These are phyloP conservation scores for Hiodon tergisus DNA, from an alignment of 2,113 vertebrate species.

Conservation along the genomic window DNA sequence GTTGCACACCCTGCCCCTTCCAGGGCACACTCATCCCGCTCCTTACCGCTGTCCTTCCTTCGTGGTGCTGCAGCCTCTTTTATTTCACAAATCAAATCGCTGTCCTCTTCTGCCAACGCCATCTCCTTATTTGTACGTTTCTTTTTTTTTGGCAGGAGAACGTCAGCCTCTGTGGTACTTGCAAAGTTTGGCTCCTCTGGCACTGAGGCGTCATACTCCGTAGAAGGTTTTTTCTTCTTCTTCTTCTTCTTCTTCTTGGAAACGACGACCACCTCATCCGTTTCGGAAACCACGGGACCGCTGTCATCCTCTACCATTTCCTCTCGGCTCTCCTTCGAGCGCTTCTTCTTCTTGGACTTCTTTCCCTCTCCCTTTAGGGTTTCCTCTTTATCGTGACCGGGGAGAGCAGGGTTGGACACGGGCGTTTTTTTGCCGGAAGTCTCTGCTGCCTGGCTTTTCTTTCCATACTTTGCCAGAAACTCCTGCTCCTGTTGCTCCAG, in stretches of 20 bases:
- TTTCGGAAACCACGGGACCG: neutral
- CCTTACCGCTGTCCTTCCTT: too few species aligned
- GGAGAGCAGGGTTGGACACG: neutral
- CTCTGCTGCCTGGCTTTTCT: conserved; percentile 33
- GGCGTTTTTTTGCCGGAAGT: neutral
- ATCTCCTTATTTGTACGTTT: too few species aligned
- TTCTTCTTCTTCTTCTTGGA: conserved; percentile 30
- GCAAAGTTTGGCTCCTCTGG: too few species aligned
- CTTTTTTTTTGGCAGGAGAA: too few species aligned
- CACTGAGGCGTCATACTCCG: neutral
- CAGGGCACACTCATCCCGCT: too few species aligned
- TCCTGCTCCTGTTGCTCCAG: conserved; percentile 85
- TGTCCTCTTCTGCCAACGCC: too few species aligned
- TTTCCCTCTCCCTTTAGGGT: conserved; percentile 19
- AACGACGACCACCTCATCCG: neutral
- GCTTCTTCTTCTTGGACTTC: conserved; percentile 34
- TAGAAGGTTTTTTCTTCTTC: conserved; percentile 15
- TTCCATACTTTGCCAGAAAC: conserved; percentile 71
- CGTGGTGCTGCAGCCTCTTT: too few species aligned
- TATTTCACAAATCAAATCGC: too few species aligned
- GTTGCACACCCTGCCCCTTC: too few species aligned
- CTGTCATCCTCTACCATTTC: conserved; percentile 13
- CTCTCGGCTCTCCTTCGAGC: conserved; percentile 30
- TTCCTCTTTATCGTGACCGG: conserved; percentile 8
- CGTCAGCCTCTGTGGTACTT: too few species aligned